Percentiles rank a stretch among this genome's conserved stretches.
Conservation (phyloP, 1,140 invertebrate species). For the Heterodera carotae region DNA sequence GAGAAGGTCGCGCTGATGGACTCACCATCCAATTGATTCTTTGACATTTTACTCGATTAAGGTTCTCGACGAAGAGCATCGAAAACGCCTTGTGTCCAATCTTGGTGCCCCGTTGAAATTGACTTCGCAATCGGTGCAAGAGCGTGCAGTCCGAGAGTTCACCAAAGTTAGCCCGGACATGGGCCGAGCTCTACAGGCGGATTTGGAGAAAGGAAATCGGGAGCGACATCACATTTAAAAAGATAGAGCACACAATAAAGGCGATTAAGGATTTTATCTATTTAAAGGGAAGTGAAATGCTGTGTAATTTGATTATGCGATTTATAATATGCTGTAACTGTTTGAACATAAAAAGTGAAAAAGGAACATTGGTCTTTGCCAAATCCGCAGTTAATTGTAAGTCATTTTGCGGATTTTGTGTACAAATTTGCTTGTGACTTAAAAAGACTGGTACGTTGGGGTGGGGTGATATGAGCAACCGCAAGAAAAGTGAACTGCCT, state of each 20-base stretch:
- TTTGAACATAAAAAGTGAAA: too few species aligned
- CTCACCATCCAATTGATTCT: not conserved
- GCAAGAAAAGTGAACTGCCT: too few species aligned
- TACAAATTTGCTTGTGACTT: too few species aligned
- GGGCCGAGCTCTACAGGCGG: constrained; percentile 64
- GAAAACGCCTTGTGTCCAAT: constrained; percentile 77
- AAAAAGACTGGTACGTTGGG: too few species aligned
- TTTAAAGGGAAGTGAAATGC: not conserved
- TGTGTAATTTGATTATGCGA: not conserved
- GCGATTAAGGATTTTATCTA: too few species aligned
- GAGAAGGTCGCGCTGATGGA: constrained; percentile 67
- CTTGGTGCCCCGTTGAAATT: constrained; percentile 77
- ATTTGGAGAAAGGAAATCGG: not conserved
- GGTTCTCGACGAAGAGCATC: constrained; percentile 76
- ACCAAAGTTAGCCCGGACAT: constrained; percentile 67
- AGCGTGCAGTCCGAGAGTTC: constrained; percentile 68
- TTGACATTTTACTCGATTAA: too few species aligned
- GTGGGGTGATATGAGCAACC: too few species aligned
- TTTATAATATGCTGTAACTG: too few species aligned
- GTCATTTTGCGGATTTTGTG: too few species aligned
- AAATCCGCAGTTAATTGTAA: too few species aligned
- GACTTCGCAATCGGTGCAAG: constrained; percentile 81
- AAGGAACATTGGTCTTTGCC: too few species aligned
- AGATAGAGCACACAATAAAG: too few species aligned
- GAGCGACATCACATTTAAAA: not conserved